phyloP scores from a whole-genome alignment of 2,888 invertebrate species.

The Chorisops tibialis region DNA sequence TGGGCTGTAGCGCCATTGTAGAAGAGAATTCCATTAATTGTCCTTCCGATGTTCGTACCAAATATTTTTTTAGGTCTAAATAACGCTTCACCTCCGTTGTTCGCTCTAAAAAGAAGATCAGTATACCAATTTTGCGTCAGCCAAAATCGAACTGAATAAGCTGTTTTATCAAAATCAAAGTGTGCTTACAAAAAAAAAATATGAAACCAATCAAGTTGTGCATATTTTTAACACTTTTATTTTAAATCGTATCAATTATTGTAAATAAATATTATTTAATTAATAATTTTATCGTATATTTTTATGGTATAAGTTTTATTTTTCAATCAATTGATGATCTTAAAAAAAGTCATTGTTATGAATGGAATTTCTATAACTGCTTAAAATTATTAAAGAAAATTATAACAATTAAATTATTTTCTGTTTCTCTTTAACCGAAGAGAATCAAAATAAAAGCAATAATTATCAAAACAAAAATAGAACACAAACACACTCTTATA shows the following conservation, averaged over 20 bases:
- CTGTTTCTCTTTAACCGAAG: neutral
- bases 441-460: neutral
- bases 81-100: too few species aligned
- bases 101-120: too few species aligned
- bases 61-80: too few species aligned
- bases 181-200: neutral
- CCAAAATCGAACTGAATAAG: too few species aligned
- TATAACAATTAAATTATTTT: neutral
- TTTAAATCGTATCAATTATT: neutral
- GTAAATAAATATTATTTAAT: conserved; percentile 18
- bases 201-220: neutral
- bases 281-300: neutral
- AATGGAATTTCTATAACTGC: conserved; percentile 20
- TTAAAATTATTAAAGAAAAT: neutral
- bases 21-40: too few species aligned
- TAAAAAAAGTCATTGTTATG: neutral
- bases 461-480: neutral
- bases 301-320: neutral
- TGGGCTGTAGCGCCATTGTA: too few species aligned
- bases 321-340: conserved; percentile 22
- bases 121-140: too few species aligned
- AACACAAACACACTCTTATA: conserved; percentile 10
- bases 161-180: too few species aligned
- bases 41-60: too few species aligned
- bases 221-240: neutral